These are phyloP conservation scores for Plectropomus leopardus DNA, from an alignment of 2,113 vertebrate species.

Conservation along the genomic window DNA sequence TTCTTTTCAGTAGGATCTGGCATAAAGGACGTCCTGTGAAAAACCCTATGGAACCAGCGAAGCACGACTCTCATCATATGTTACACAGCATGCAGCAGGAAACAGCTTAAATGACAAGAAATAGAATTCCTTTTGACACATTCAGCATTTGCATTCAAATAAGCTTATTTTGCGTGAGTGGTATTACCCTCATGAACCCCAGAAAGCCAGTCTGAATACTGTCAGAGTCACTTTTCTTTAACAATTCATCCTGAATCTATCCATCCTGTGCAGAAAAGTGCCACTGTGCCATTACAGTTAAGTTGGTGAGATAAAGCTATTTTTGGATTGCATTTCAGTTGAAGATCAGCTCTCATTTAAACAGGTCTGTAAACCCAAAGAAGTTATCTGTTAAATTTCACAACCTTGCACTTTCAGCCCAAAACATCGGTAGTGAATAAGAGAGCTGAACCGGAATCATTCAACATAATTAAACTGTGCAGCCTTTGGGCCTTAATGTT, in stretches of 20 bases:
- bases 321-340: not conserved
- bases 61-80: constrained; percentile 16
- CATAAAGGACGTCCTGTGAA: not conserved
- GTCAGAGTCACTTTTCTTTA: constrained; percentile 3
- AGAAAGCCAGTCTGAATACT: not conserved
- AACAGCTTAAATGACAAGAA: not conserved
- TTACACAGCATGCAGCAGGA: not conserved
- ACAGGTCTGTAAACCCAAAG: not conserved
- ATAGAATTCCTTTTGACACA: not conserved
- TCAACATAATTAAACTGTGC: constrained; percentile 1
- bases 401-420: constrained; percentile 2
- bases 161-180: not conserved
- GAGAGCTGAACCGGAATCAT: not conserved
- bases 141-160: constrained; percentile 24
- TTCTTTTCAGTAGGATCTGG: constrained; percentile 33
- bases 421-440: not conserved
- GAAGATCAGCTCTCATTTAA: not conserved
- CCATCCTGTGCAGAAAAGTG: constrained; percentile 5
- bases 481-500: constrained; percentile 13
- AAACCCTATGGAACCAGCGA: constrained; percentile 10
- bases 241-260: constrained; percentile 8
- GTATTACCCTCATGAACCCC: not conserved
- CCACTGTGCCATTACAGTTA: not conserved
- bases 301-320: not conserved
- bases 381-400: not conserved